Evolutionary conservation across 2,113 vertebrate species (phyloP).

Genomic region (Myrmecobius fasciatus): DNA sequence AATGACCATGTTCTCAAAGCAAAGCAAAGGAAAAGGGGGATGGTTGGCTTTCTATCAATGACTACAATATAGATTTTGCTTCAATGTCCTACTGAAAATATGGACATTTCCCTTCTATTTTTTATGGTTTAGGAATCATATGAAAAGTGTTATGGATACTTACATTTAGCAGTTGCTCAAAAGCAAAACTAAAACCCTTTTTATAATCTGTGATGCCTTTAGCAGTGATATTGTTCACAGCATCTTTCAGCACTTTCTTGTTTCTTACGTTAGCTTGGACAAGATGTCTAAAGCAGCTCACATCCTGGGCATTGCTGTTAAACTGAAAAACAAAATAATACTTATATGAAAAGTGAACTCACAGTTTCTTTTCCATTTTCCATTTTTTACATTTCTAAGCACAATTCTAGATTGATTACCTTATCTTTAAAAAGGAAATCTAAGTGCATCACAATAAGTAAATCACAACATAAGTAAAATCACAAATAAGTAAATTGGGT

Average conservation of each 20-base stretch:
- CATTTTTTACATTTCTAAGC: not conserved
- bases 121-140: not conserved
- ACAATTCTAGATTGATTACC: not conserved
- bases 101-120: not conserved
- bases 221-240: constrained; percentile 95
- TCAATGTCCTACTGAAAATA: not conserved
- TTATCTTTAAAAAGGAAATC: not conserved
- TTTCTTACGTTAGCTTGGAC: constrained; percentile 99
- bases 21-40: not conserved
- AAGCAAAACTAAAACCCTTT: constrained; percentile 97
- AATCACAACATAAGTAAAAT: no score
- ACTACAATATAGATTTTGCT: not conserved
- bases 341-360: constrained; percentile 24
- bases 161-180: constrained; percentile 95
- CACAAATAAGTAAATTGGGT: not conserved
- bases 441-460: no score
- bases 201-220: constrained; percentile 99
- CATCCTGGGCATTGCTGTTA: constrained; percentile 95
- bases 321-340: constrained; percentile 87
- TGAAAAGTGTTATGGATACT: constrained; percentile 74
- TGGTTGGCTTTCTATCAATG: not conserved
- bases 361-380: not conserved
- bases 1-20: not conserved
- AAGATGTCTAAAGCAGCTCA: constrained; percentile 96
- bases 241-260: constrained; percentile 98